Conservation (phyloP, 2,888 invertebrate genomes). For the Drosophila pullipes region DNA sequence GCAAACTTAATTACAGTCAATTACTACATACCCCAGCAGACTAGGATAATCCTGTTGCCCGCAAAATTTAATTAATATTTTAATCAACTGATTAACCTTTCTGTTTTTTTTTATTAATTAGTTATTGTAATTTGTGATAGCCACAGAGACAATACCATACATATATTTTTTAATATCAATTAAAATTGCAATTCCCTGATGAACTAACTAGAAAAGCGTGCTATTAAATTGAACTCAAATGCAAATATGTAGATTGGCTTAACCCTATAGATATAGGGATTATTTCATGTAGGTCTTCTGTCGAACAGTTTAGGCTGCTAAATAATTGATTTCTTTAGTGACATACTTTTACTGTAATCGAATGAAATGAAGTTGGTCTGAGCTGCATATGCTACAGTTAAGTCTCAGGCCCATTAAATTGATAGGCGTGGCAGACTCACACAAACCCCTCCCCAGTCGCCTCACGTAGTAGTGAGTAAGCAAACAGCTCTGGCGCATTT, state of each 20-base stretch:
- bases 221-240: slow-evolving; percentile 8
- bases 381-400: slow-evolving; percentile 27
- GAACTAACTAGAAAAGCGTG: neutral
- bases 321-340: slow-evolving; percentile 27
- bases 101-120: slow-evolving; percentile 13
- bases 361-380: slow-evolving; percentile 24
- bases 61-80: neutral
- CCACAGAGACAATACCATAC: too few relatives aligned
- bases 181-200: slow-evolving; percentile 3
- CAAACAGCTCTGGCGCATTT: slow-evolving; percentile 35
- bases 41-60: neutral
- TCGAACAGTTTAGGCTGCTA: neutral
- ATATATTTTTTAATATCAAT: slow-evolving; percentile 6
- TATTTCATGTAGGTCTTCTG: neutral
- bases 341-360: slow-evolving; percentile 44
- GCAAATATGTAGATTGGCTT: neutral
- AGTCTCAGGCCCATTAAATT: slow-evolving; percentile 26
- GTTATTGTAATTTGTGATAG: neutral
- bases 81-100: neutral
- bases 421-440: slow-evolving; percentile 32
- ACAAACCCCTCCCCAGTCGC: neutral
- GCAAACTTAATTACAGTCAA: neutral
- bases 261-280: neutral
- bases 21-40: neutral
- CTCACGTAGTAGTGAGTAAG: slow-evolving; percentile 2